Evolutionary conservation across 2,888 invertebrate genomes (phyloP).

Genomic region (Cantharis nigra): DNA sequence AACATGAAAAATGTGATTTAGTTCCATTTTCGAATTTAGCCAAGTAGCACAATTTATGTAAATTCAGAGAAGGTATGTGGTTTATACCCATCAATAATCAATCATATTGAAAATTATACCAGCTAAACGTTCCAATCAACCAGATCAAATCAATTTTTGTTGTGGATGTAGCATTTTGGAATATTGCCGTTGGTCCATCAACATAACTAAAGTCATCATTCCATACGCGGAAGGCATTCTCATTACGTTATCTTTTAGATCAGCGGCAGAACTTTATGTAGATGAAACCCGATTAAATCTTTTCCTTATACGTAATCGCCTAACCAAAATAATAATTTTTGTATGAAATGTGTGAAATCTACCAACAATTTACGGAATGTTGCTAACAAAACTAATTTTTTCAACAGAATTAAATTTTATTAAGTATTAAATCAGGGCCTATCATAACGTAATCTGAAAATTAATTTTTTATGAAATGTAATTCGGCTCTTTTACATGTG

Average conservation of each 20-base stretch:
- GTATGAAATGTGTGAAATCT: constrained; percentile 9
- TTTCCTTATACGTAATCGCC: constrained; percentile 7
- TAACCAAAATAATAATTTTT: constrained; percentile 3
- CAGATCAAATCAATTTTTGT: background rate
- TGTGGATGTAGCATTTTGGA: background rate
- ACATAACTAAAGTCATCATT: background rate
- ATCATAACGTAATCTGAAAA: background rate
- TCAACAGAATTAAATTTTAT: background rate
- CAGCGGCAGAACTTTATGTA: constrained; percentile 7
- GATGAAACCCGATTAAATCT: constrained; percentile 8
- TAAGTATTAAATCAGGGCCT: background rate
- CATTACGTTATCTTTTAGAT: constrained; percentile 10
- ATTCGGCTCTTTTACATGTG: background rate
- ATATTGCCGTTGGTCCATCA: background rate
- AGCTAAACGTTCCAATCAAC: constrained; percentile 4
- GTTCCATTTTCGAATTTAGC: background rate
- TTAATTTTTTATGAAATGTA: background rate
- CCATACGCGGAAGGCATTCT: constrained; percentile 9
- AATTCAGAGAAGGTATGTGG: background rate
- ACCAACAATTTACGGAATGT: background rate
- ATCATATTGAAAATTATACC: constrained; percentile 2
- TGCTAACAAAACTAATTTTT: background rate
- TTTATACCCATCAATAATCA: background rate
- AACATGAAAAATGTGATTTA: background rate
- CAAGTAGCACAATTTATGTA: background rate